These are phyloP conservation scores for Arctopsyche grandis DNA, from an alignment of 1,140 invertebrate genomes.

Conservation along the genomic window DNA sequence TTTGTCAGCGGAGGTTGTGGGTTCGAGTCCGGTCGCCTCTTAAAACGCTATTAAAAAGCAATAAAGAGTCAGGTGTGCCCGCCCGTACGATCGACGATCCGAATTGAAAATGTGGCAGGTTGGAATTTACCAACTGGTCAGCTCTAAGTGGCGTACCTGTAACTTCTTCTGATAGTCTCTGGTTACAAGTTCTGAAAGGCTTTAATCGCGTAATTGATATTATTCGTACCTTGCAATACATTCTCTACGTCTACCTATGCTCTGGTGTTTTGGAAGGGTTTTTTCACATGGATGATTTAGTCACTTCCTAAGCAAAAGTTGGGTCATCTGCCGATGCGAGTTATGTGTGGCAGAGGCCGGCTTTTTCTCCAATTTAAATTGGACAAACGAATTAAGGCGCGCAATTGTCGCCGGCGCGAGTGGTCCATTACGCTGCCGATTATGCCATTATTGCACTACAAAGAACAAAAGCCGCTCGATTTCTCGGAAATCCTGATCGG, in stretches of 20 bases:
- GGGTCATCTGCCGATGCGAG: too few species aligned
- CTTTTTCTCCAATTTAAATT: slow-evolving; percentile 39
- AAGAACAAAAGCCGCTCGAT: slow-evolving; percentile 15
- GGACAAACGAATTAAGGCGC: slow-evolving; percentile 42
- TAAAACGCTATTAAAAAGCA: slow-evolving; percentile 49
- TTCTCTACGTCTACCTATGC: too few species aligned
- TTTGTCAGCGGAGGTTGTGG: slow-evolving; percentile 34
- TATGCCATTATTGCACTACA: slow-evolving; percentile 33
- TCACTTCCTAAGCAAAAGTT: too few species aligned
- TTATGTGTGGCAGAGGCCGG: too few species aligned
- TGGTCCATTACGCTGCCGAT: slow-evolving; percentile 24
- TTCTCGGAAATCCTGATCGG: slow-evolving; percentile 42
- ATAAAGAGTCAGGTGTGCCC: slow-evolving; percentile 36
- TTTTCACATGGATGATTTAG: too few species aligned
- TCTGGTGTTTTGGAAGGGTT: background rate
- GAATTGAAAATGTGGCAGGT: slow-evolving; percentile 45
- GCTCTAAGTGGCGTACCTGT: too few species aligned
- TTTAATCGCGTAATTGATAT: too few species aligned
- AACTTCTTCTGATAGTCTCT: too few species aligned
- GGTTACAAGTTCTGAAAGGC: too few species aligned
- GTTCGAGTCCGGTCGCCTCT: slow-evolving; percentile 31
- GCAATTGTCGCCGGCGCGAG: slow-evolving; percentile 39
- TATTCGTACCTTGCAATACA: too few species aligned
- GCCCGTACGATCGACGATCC: slow-evolving; percentile 40
- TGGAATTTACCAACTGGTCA: slow-evolving; percentile 30